Evolutionary conservation across 1,140 invertebrate genomes (phyloP).

Genomic region (Macrobrachium rosenbergii): DNA sequence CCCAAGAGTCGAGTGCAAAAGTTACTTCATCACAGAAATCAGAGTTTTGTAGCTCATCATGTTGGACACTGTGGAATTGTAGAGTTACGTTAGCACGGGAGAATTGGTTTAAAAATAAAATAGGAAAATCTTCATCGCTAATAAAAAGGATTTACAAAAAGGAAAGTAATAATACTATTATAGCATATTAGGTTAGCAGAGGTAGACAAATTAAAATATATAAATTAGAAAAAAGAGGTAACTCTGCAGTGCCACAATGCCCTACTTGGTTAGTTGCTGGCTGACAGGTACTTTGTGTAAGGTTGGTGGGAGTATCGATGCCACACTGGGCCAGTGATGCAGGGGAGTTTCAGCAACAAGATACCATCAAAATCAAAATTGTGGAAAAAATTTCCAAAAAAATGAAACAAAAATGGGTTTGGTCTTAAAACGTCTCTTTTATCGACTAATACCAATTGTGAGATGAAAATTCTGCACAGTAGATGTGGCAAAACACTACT

Average conservation of each 20-base stretch:
- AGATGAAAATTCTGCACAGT: no score
- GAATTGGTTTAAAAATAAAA: conserved; percentile 29
- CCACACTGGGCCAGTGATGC: conserved; percentile 30
- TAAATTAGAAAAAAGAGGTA: conserved; percentile 30
- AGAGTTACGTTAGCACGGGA: conserved; percentile 35
- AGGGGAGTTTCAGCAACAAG: conserved; percentile 24
- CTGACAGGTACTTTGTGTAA: conserved; percentile 59
- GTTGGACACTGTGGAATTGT: conserved; percentile 50
- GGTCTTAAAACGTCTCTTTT: no score
- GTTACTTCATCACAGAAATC: conserved; percentile 56
- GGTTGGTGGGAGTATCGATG: conserved; percentile 49
- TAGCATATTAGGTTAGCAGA: conserved; percentile 24
- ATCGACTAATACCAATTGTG: no score
- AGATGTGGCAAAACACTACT: no score
- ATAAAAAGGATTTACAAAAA: conserved; percentile 17
- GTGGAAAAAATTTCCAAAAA: conserved; percentile 1
- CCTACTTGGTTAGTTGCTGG: conserved; percentile 60
- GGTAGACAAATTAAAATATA: conserved; percentile 24
- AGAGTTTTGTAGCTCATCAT: conserved; percentile 60
- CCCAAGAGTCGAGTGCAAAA: conserved; percentile 43
- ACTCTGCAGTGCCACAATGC: conserved; percentile 56
- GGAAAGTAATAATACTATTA: conserved; percentile 12
- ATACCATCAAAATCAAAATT: conserved; percentile 5
- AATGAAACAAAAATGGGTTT: neutral
- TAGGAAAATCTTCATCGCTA: neutral